Base-by-base conservation (phyloP, 2,888 invertebrate genomes). In the Eurytoma adleriae region DNA sequence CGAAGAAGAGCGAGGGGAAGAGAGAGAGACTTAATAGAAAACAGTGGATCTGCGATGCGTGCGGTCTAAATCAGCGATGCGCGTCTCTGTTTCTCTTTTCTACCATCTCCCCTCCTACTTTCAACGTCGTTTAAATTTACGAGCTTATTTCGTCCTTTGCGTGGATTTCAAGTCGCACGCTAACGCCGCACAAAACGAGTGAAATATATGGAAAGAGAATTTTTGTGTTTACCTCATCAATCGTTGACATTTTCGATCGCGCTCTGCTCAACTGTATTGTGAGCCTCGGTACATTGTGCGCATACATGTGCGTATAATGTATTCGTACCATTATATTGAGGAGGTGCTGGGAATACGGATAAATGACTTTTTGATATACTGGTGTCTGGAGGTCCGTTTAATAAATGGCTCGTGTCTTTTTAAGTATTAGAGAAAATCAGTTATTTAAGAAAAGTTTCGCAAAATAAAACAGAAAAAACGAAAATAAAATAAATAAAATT, bases 141-240 rank as follows among this genome's bases (percentile, higher is more conserved):
- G 70, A 75, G 70, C 52, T 18, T 18, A 40, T 30, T 62, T 59
- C 77, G 69, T 18, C 12, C 48, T 61, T 57, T 50, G 12, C 16
- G 59, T 16, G 59, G 12, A 27, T 40, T 67, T 81, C 68, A 71
- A 40, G 52, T 56, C 78, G 61, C 64, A 1, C 40, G 18, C 67
- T 68, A 24, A 64, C 27, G 52, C 13, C 68, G 69, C 62, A 57
- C 70, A 14, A 70, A 64, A 70, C 56, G 70, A 62, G 50, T 54
- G 69, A 70, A 77, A 64, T 77, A 20, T 70, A 77, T 18, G 70
- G 52, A 54, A 12, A 52, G 18, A 52, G 57, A 7, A 71, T 71
- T 70, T 78, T 71, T 78, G 57, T 66, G 71, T 71, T 71, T 71
- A 59, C 71, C 71, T 66, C 78, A 71, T 78, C 71, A 78, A 78